These are phyloP conservation scores for Apodemus speciosus DNA, from an alignment of 2,113 vertebrate species.

Conservation along the genomic window DNA sequence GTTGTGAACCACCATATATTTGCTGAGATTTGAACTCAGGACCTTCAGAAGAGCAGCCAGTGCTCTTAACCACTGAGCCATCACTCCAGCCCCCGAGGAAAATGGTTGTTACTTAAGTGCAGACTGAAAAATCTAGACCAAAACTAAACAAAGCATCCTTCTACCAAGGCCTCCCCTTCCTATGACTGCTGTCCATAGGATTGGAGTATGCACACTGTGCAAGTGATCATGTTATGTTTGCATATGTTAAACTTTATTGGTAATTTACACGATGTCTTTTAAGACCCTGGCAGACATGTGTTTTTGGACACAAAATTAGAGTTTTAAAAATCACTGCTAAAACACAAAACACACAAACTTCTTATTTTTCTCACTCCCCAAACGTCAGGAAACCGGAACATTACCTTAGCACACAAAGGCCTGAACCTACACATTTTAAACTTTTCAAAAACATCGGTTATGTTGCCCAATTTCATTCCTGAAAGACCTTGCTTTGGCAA, in stretches of 20 bases:
- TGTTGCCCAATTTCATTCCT: slow-evolving; percentile 88
- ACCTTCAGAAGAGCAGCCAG: too few species aligned
- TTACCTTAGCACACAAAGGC: slow-evolving; percentile 88
- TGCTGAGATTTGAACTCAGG: too few species aligned
- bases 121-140: slow-evolving; percentile 87
- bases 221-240: slow-evolving; percentile 87
- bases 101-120: slow-evolving; percentile 90
- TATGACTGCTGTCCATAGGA: slow-evolving; percentile 88
- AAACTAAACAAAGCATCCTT: slow-evolving; percentile 48
- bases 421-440: slow-evolving; percentile 88
- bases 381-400: slow-evolving; percentile 86
- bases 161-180: slow-evolving; percentile 85
- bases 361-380: slow-evolving; percentile 90
- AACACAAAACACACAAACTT: slow-evolving; percentile 86
- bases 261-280: slow-evolving; percentile 90
- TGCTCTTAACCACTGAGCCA: too few species aligned
- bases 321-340: slow-evolving; percentile 81
- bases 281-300: slow-evolving; percentile 87
- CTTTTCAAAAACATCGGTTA: slow-evolving; percentile 87
- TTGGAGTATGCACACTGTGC: slow-evolving; percentile 85
- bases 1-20: too few species aligned
- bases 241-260: slow-evolving; percentile 87
- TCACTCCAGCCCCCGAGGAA: too few species aligned
- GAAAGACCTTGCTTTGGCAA: slow-evolving; percentile 95
- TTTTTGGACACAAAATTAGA: slow-evolving; percentile 85